Evolutionary conservation across 2,113 vertebrate genomes (phyloP).

Genomic region (Halichoeres trimaculatus): DNA sequence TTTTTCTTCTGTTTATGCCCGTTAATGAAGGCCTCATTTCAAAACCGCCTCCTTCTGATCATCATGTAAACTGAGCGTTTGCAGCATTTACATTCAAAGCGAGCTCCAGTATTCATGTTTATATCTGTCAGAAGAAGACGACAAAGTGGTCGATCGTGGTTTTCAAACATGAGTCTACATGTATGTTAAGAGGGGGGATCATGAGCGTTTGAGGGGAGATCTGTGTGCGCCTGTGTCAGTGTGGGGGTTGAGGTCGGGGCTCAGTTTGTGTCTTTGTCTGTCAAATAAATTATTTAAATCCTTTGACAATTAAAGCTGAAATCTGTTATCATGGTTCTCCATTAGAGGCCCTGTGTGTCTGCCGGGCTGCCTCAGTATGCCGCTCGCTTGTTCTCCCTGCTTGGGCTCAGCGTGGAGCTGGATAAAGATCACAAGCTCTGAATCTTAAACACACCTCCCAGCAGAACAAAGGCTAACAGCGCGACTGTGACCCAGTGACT

Average conservation of each 20-base stretch:
- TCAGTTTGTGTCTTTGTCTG: constrained; percentile 72
- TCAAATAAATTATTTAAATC: constrained; percentile 85
- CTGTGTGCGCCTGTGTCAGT: constrained; percentile 12
- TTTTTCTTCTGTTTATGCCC: background rate
- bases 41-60: constrained; percentile 23
- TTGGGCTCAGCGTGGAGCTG: constrained; percentile 48
- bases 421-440: constrained; percentile 71
- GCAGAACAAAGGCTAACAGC: constrained; percentile 67
- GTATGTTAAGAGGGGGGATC: constrained; percentile 15
- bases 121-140: background rate
- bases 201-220: background rate
- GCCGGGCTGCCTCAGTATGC: constrained; percentile 50
- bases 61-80: constrained; percentile 28
- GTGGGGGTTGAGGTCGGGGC: constrained; percentile 46
- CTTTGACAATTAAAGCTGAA: constrained; percentile 80
- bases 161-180: background rate
- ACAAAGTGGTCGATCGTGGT: background rate
- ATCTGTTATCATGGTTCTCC: constrained; percentile 77
- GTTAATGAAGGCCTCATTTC: constrained; percentile 7
- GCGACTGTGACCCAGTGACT: constrained; percentile 32
- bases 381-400: background rate
- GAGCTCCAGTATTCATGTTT: constrained; percentile 4
- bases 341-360: constrained; percentile 55
- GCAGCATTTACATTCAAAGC: background rate
- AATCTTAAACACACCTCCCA: constrained; percentile 73